A percentile compares a stretch with the other conserved stretches of the same genome.
Conservation (phyloP, 2,113 vertebrate species). For the Sapajus apella region DNA sequence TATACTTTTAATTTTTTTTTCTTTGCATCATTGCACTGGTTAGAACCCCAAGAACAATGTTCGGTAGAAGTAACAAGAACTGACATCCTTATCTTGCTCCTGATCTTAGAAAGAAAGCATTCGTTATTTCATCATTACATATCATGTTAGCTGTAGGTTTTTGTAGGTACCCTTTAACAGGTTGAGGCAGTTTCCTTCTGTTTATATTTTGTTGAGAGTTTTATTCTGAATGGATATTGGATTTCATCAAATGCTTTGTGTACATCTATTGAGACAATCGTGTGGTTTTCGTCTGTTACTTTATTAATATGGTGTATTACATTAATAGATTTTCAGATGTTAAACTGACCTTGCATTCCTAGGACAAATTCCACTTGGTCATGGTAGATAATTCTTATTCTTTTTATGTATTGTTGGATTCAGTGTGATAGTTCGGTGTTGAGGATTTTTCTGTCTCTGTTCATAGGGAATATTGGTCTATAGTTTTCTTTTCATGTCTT, state of each 20-base stretch:
- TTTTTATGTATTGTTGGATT: background rate
- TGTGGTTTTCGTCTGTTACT: background rate
- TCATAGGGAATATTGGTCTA: background rate
- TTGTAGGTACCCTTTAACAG: background rate
- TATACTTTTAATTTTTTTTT: background rate
- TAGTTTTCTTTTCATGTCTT: constrained; percentile 1
- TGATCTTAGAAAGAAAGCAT: constrained; percentile 19
- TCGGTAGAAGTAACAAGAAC: background rate
- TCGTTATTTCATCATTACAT: background rate
- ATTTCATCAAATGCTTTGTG: background rate
- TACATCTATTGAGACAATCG: background rate
- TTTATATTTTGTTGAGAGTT: constrained; percentile 2
- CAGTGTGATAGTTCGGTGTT: background rate
- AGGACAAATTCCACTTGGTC: constrained; percentile 12
- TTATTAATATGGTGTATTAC: background rate
- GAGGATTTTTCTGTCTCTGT: constrained; percentile 11
- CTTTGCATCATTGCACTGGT: background rate
- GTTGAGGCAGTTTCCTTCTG: background rate
- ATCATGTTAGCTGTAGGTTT: background rate
- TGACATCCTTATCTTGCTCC: background rate
- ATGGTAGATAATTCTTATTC: background rate
- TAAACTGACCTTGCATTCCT: constrained; percentile 30
- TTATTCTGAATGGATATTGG: background rate
- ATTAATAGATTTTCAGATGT: background rate
- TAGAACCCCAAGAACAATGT: background rate